Base-by-base conservation (phyloP, 2,113 vertebrate genomes). In the Semnornis frantzii region DNA sequence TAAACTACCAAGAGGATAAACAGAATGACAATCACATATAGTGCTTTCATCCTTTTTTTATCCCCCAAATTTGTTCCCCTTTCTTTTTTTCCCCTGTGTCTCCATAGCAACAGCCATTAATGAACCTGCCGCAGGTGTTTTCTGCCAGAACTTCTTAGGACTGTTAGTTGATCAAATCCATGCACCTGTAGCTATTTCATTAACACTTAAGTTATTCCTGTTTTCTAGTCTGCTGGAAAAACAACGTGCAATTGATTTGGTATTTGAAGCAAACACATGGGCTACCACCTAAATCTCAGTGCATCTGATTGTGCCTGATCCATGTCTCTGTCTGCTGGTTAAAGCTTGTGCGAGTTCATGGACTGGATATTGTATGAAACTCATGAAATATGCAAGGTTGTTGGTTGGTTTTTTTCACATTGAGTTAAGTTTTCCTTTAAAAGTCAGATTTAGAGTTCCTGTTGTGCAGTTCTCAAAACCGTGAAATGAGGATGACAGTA, bases 161-260 rank as follows among this genome's bases (percentile, higher is more conserved):
- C 14, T 87, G 46, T 73, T 75, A 57, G 59, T 27, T 87, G 27
- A 66, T 59, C 44, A 69, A 89, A 54, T 72, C 71, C 39, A 25
- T 65, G 59, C 84, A 72, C 68, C 68, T 95, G 85, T 69, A 87
- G 52, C 27, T 83, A 85, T 94, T 87, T 82, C 14, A 87, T 77
- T 91, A 70, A 37, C 16, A 8, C 14, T 58, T 63, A 64, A 46
- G 5, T 79, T 70, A 50, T 34, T 87, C 42, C 24, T 89, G 2
- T 80, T 89, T 92, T 89, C 54, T 81, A 33, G 28, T 44, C n/a
- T 68, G 28, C 13, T 37, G 62, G 23, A 66, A 81, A 62, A 66
- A 54, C 28, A 30, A 21, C 14, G 12, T 31, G 30, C 16, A 73
- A 18, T 62, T 92, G 37, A 75, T 91, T 66, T 74, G 33, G 39